Conservation (phyloP, 2,113 vertebrate genomes). For the Tyto alba region DNA sequence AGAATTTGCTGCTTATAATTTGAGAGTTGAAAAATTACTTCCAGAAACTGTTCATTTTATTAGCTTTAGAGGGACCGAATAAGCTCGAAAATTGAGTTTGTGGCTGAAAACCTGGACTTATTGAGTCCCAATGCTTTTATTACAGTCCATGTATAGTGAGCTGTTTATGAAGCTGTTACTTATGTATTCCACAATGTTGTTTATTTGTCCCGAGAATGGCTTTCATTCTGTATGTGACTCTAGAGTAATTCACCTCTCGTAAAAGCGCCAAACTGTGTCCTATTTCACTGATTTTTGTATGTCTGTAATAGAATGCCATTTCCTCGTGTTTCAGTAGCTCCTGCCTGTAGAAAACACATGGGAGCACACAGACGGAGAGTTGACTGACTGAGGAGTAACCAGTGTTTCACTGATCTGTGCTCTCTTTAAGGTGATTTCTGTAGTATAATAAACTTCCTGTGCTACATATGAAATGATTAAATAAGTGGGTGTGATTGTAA, state of each 20-base stretch:
- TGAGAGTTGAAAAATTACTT: neutral
- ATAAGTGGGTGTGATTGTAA: neutral
- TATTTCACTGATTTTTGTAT: neutral
- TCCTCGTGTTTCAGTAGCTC: neutral
- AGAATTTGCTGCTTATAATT: neutral
- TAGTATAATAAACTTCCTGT: neutral
- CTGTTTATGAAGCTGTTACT: neutral
- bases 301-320: neutral
- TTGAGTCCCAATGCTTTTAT: neutral
- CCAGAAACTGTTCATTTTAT: neutral
- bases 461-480: neutral
- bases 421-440: neutral
- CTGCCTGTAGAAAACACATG: neutral
- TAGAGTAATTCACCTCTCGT: neutral
- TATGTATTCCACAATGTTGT: neutral
- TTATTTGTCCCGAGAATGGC: neutral
- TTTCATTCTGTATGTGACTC: neutral
- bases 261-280: neutral
- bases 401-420: neutral
- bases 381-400: neutral
- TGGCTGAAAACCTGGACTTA: neutral
- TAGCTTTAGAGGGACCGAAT: neutral
- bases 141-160: neutral
- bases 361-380: neutral
- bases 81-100: neutral